phyloP scores from a whole-genome alignment of 2,888 invertebrate genomes.

The Nephrocerus scutellatus region DNA sequence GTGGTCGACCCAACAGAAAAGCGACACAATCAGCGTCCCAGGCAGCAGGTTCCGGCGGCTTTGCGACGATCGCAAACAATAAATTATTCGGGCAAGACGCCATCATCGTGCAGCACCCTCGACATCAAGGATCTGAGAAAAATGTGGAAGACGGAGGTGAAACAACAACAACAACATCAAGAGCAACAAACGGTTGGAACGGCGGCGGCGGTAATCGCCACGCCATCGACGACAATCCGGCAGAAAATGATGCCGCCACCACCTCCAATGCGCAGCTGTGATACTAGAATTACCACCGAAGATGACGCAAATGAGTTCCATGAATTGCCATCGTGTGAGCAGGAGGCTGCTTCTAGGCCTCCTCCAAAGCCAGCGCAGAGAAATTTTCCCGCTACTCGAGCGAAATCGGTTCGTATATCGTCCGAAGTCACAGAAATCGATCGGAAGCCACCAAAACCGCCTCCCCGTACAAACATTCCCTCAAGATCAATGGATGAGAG shows the following conservation, averaged over 20 bases:
- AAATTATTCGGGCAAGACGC: constrained; percentile 29
- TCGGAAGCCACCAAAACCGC: constrained; percentile 22
- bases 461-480: constrained; percentile 20
- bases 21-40: constrained; percentile 35
- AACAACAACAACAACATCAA: background rate
- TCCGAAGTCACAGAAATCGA: constrained; percentile 12
- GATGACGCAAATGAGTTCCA: too few species aligned
- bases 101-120: constrained; percentile 25
- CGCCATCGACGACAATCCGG: constrained; percentile 17
- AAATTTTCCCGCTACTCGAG: constrained; percentile 31
- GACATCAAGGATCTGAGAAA: constrained; percentile 30
- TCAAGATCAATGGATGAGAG: too few species aligned
- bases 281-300: constrained; percentile 33
- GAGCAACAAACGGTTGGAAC: background rate
- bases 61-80: constrained; percentile 45
- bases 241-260: constrained; percentile 25
- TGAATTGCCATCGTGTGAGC: constrained; percentile 17
- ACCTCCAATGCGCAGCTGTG: constrained; percentile 34
- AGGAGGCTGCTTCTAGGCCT: constrained; percentile 15
- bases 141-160: constrained; percentile 26
- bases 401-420: constrained; percentile 32
- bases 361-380: constrained; percentile 27
- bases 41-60: constrained; percentile 38
- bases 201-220: constrained; percentile 11
- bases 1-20: constrained; percentile 38